Conservation (phyloP, 1,140 invertebrate species). For the Thaumetopoea pityocampa region DNA sequence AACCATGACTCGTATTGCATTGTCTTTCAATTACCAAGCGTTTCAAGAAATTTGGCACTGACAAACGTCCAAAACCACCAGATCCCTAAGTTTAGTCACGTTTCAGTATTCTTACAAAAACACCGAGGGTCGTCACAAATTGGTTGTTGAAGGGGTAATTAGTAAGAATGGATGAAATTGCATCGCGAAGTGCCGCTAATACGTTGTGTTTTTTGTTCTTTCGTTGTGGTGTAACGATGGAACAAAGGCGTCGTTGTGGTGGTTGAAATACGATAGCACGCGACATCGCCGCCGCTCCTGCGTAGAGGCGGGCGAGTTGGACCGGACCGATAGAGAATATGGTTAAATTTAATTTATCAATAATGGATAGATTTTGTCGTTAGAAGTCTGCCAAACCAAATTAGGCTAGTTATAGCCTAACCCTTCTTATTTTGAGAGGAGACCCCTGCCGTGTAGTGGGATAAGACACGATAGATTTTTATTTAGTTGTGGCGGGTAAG, state of each 20-base stretch:
- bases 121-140: slow-evolving; percentile 18
- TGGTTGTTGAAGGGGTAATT: slow-evolving; percentile 42
- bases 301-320: slow-evolving; percentile 20
- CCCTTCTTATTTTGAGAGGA: too few relatives aligned
- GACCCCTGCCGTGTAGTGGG: too few relatives aligned
- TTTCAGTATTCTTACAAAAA: slow-evolving; percentile 10
- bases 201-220: slow-evolving; percentile 50
- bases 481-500: too few relatives aligned
- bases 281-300: slow-evolving; percentile 52
- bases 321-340: not conserved
- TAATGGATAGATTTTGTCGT: too few relatives aligned
- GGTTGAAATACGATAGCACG: slow-evolving; percentile 58
- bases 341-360: not conserved
- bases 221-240: slow-evolving; percentile 24
- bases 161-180: slow-evolving; percentile 42
- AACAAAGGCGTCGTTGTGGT: slow-evolving; percentile 47
- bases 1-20: slow-evolving; percentile 52
- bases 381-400: too few relatives aligned
- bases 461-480: too few relatives aligned
- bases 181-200: slow-evolving; percentile 56
- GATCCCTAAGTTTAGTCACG: slow-evolving; percentile 25
- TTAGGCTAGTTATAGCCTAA: too few relatives aligned
- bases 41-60: slow-evolving; percentile 64
- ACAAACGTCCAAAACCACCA: slow-evolving; percentile 23
- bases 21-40: slow-evolving; percentile 62